Conservation (phyloP, 2,113 vertebrate species). For the Falco punctatus region DNA sequence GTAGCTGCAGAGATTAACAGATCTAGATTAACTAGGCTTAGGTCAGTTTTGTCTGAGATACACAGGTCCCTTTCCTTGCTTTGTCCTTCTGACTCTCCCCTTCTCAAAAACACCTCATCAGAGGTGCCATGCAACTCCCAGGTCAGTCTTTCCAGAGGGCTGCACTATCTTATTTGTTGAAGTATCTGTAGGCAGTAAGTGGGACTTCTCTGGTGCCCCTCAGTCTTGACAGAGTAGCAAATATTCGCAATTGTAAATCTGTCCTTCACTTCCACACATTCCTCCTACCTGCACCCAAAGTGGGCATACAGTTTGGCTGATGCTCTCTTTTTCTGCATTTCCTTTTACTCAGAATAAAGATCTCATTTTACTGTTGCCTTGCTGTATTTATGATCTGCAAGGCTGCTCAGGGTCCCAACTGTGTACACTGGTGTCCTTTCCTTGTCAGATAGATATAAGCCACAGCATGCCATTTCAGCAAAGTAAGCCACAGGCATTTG, state of each 20-base stretch:
- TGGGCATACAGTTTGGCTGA: not conserved
- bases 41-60: not conserved
- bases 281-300: not conserved
- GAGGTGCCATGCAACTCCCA: not conserved
- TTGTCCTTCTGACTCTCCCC: not conserved
- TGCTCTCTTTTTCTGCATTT: not conserved
- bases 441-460: not conserved
- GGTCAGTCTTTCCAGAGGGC: not conserved
- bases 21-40: not conserved
- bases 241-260: not conserved
- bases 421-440: not conserved
- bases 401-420: not conserved
- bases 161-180: not conserved
- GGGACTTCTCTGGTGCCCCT: not conserved
- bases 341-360: not conserved
- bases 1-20: not conserved
- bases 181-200: not conserved
- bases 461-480: not conserved
- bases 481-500: not conserved
- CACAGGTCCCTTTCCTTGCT: not conserved
- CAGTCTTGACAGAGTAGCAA: not conserved
- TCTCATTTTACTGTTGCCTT: not conserved
- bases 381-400: not conserved
- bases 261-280: not conserved
- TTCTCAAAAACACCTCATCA: not conserved